Base-by-base conservation (phyloP, 1,140 invertebrate genomes). In the Trachymyrmex cornetzi region DNA sequence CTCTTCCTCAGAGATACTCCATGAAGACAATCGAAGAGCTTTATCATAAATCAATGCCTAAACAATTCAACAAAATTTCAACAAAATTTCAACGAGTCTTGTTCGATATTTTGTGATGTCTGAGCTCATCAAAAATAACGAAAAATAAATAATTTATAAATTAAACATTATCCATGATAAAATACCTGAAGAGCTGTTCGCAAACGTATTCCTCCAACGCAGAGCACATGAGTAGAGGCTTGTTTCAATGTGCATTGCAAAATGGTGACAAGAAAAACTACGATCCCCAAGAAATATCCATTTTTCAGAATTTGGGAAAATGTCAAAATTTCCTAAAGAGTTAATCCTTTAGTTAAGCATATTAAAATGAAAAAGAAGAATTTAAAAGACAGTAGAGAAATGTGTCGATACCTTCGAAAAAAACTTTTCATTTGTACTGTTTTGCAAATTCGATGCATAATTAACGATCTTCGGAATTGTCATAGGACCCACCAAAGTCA, bases 181-280 rank as follows among this genome's bases (percentile, higher is more conserved):
- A 66, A 55, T 95, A 97, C 97, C 96, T 98, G 98, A 87, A 98
- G 95, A 74, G 98, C 97, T 59, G 97, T 97, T 95, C 98, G 97
- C 66, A 98, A 96, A 91, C 97, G 96, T 79, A 97, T 98, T 72
- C 98, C 98, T 95, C 98, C 97, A 75, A 98, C 96, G 81, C 97
- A 98, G 14, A 98, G 96, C 59, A 98, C 95, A 94, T 98, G 98
- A 82, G 98, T 98, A 19, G 98, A 98, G 77, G 97, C 97, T 95
- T 99, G 98, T n/a, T 98, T 98, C 69, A 98, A 95, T 38, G 97
- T 97, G 86, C 97, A 97, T 95, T 98, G 98, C 24, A 97, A 95
- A 55, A 98, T 92, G 11, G 97, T 96, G n/a, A 97, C 96, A 16
- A 98, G 77, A 27, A 98, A 96, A 55, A 98, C 96, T 16, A 98